A percentile compares a stretch with the other conserved stretches of the same genome.
These are phyloP conservation scores for Etheostoma nigrum DNA, from an alignment of 2,797 vertebrate species.

Conservation along the genomic window DNA sequence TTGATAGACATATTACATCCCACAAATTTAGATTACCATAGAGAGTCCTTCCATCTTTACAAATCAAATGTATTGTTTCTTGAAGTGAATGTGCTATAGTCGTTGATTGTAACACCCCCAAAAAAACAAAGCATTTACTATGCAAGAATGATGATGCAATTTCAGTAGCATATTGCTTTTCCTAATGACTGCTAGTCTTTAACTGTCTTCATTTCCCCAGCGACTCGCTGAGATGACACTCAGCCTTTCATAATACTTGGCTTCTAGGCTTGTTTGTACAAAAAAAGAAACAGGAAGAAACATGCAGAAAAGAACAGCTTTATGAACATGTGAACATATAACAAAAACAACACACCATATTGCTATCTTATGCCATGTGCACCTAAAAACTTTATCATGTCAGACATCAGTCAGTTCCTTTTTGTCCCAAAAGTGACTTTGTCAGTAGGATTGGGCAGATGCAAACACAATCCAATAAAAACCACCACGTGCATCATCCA, in stretches of 20 bases:
- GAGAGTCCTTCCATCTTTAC: constrained; percentile 7
- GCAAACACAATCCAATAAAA: background rate
- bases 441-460: background rate
- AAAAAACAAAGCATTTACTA: constrained; percentile 73
- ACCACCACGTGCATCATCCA: background rate
- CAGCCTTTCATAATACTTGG: constrained; percentile 24
- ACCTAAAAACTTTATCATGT: background rate
- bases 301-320: constrained; percentile 8
- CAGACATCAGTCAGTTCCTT: background rate
- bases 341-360: background rate
- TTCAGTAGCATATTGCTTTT: constrained; percentile 77
- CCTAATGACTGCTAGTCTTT: constrained; percentile 70
- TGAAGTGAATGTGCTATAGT: constrained; percentile 38
- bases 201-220: constrained; percentile 56
- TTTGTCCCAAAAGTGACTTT: background rate
- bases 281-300: constrained; percentile 23
- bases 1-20: background rate
- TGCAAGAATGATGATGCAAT: constrained; percentile 77
- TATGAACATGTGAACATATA: background rate
- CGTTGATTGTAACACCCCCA: constrained; percentile 34
- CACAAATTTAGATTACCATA: constrained; percentile 27
- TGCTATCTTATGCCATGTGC: background rate
- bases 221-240: constrained; percentile 48
- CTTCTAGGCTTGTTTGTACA: constrained; percentile 19
- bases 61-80: constrained; percentile 14